Percentiles rank a stretch among this genome's conserved stretches.
Conservation (phyloP, 2,888 invertebrate species). For the Pristionchus exspectatus region DNA sequence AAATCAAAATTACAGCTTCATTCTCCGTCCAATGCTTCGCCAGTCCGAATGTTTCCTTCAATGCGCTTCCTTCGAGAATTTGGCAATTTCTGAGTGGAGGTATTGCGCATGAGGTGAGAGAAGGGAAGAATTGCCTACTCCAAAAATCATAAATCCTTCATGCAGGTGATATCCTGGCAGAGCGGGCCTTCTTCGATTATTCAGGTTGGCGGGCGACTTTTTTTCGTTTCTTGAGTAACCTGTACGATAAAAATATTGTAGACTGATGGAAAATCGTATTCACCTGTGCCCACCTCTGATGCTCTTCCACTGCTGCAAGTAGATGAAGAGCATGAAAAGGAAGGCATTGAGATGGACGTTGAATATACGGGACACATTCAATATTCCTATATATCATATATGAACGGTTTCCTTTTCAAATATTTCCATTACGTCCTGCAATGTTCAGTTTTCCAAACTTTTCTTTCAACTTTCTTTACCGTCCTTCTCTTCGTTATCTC, state of each 20-base stretch:
- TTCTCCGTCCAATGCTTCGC: constrained; percentile 19
- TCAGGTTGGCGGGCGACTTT: neutral
- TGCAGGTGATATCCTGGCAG: constrained; percentile 15
- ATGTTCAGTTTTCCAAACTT: neutral
- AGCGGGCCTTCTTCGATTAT: neutral
- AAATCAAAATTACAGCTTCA: constrained; percentile 15
- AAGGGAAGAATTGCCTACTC: neutral
- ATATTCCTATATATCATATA: neutral
- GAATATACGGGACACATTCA: neutral
- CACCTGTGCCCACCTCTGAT: neutral
- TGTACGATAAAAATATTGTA: neutral
- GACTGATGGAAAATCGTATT: neutral
- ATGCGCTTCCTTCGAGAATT: constrained; percentile 20
- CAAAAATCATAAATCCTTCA: no score
- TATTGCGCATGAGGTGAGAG: constrained; percentile 27
- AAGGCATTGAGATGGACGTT: neutral
- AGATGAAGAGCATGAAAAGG: neutral
- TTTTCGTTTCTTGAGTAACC: neutral
- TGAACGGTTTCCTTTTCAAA: neutral
- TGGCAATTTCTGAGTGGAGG: constrained; percentile 50
- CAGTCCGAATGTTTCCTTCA: constrained; percentile 6
- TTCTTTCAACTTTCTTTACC: neutral
- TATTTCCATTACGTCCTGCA: neutral
- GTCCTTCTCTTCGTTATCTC: neutral
- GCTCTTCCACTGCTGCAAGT: neutral